A percentile compares a stretch with the other conserved stretches of the same genome.
Conservation (phyloP, 2,113 vertebrate genomes). For the Aegithalos caudatus region DNA sequence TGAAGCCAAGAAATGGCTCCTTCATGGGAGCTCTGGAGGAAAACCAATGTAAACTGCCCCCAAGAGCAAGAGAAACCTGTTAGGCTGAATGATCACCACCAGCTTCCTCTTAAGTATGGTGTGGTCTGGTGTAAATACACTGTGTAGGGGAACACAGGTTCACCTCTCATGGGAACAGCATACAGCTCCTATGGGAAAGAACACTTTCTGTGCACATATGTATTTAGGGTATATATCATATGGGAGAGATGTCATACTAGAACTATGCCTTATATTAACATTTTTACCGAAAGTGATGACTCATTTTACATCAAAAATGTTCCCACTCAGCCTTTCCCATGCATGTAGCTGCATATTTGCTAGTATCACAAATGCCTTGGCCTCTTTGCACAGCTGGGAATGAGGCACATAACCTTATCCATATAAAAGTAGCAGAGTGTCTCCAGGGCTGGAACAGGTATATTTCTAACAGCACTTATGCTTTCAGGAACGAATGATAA, state of each 20-base stretch:
- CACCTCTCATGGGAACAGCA: background rate
- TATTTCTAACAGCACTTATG: background rate
- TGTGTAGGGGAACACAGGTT: background rate
- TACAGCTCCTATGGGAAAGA: background rate
- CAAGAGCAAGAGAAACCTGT: background rate
- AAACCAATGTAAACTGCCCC: background rate
- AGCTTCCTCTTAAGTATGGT: background rate
- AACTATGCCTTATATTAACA: background rate
- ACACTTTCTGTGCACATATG: fast-evolving
- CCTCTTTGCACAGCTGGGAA: background rate
- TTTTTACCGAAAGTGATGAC: background rate
- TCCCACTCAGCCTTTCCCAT: background rate
- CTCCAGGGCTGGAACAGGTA: background rate
- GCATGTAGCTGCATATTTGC: background rate
- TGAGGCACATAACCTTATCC: background rate
- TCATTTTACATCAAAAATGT: background rate
- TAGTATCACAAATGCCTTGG: background rate
- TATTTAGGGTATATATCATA: background rate
- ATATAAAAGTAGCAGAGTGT: background rate
- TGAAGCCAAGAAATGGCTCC: background rate
- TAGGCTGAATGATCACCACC: background rate
- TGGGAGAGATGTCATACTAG: background rate
- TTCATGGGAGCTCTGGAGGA: background rate
- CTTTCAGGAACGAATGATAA: background rate
- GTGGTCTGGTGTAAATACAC: background rate